Base-by-base conservation (phyloP, 2,888 invertebrate genomes). In the Netelia fuscicornis region DNA sequence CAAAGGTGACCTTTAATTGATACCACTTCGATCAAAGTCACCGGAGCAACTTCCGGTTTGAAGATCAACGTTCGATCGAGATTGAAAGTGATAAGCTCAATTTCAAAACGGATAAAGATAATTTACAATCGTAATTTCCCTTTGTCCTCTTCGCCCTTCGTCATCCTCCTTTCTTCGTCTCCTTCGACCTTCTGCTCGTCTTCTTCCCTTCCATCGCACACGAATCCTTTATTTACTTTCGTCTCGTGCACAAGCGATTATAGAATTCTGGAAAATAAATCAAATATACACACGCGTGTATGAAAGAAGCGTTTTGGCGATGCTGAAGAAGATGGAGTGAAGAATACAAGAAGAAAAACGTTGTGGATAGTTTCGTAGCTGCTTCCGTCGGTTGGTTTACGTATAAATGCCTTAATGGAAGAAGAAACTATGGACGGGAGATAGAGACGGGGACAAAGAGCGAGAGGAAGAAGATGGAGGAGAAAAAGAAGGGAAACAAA, bases 231-330 rank as follows among this genome's bases (percentile, higher is more conserved):
- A 48, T 48, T 48, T 48, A 48, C 48, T 2, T 48, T 11, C 11
- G 30, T 30, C 23, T 25, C 23, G 52, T 54, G 44, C 52, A 37
- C 54, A 79, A 60, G 67, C 30, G 30, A 48, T 17, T 42, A 13
- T 77, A 37, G 62, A 84, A 86, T 86, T 82, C 86, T 81, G 86
- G 86, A 83, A 86, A 88, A 89, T 89, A 87, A 89, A 89, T 86
- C 83, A 86, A 89, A 76, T 87, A 87, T 87, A 87, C 84, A 84
- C 78, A 84, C 86, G 83, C 81, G 86, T 58, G 56, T 30, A 54
- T 20, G 8, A 42, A 58, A 58, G 25, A 25, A 44, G 13, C 44
- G 56, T 67, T 23, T 75, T 52, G 60, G 42, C 48, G 74, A 62
- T 30, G 81, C 20, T 81, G 84, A 82, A 62, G 76, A 84, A 76